phyloP scores from a whole-genome alignment of 1,140 invertebrate species.

The Drosophila bocki region DNA sequence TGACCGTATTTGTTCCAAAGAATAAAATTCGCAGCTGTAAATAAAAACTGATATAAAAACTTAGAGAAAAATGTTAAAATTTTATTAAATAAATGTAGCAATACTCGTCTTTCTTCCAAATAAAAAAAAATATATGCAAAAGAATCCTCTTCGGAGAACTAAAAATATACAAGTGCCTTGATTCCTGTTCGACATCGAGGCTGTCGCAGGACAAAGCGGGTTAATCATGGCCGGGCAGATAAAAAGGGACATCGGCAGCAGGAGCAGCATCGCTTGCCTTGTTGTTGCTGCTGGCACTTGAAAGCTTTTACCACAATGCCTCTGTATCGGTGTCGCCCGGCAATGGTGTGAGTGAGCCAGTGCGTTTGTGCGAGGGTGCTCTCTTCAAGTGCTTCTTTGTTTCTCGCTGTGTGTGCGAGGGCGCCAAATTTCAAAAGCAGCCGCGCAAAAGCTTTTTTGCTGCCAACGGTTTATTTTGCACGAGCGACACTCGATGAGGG shows the following conservation, averaged over 20 bases:
- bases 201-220: constrained; percentile 12
- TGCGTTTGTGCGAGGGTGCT: constrained; percentile 32
- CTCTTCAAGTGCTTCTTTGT: constrained; percentile 78
- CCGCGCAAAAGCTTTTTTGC: constrained; percentile 63
- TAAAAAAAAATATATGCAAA: not conserved
- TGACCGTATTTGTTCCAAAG: too few species aligned
- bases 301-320: constrained; percentile 81
- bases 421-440: constrained; percentile 82
- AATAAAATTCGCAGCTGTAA: too few species aligned
- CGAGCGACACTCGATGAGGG: constrained; percentile 54
- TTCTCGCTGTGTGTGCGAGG: constrained; percentile 54
- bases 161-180: not conserved
- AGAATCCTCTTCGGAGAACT: not conserved
- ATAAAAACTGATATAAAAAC: too few species aligned
- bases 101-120: not conserved
- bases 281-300: constrained; percentile 70
- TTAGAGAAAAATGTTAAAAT: not conserved
- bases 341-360: constrained; percentile 7
- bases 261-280: constrained; percentile 55
- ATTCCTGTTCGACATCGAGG: not conserved
- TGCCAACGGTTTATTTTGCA: constrained; percentile 72
- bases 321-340: constrained; percentile 38
- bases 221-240: constrained; percentile 44
- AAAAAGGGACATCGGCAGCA: constrained; percentile 56
- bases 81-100: not conserved